Evolutionary conservation across 2,113 vertebrate genomes (phyloP), one percentile per base, ranked within the genome.

Genomic region (Ranitomeya variabilis): DNA sequence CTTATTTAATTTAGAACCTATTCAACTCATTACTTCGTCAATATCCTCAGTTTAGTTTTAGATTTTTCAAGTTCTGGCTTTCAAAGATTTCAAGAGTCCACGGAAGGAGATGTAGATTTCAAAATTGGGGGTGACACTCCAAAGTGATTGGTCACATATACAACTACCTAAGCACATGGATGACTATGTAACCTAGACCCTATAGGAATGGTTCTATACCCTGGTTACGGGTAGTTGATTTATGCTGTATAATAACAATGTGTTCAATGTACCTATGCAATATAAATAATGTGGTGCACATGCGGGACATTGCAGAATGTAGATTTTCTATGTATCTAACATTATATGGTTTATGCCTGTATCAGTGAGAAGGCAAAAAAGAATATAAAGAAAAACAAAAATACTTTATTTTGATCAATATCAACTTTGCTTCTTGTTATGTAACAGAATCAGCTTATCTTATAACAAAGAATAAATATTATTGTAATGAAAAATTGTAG

Each of bases 401-500:
- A 55, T 14, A 21, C 14, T 7, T n/a, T 78, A 54, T 82, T 23
- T 26, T 83, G 13, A 66, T 21, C 15, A 23, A 69, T 69, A 69
- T 54, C 21, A 66, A 83, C 45, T 15, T 83, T 83, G 57, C 62
- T 52, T 83, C 62, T 15, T 67, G 19, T 52, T 83, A 67, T 83
- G 51, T 83, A 64, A 67, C 59, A 45, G 19, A n/a, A 23, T 83
- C 45, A 21, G 64, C 51, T 66, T 83, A n/a, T 2, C 0, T 51
- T 67, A n/a, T 83, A 83, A 51, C 62, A 21, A 69, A 83, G 64
- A 83, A 83, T 83, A 83, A 83, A 83, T 7, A 4, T 69, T 83
- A 52, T 52, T 51, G 15, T 69, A 19, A 52, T 67, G 19, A 51
- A 66, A 83, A 18, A 21, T 82, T 37, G 14, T 21, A 64, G 16